Evolutionary conservation across 2,797 vertebrate genomes (phyloP), one percentile per base, ranked within the genome.

Genomic region (Sternotherus odoratus): DNA sequence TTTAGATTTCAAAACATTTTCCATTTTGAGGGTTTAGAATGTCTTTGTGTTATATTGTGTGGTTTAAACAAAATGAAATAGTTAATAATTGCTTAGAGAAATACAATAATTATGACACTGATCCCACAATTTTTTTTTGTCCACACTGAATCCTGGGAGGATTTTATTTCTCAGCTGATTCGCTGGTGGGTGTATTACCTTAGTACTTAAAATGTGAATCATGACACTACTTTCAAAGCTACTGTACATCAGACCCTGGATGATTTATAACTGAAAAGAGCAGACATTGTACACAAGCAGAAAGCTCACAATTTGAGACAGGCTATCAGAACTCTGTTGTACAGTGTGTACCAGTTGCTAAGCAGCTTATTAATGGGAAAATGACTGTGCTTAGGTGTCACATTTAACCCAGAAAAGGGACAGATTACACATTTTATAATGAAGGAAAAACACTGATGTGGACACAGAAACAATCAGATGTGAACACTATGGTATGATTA

Each of bases 151-250:
- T 1, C n/a, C 63, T 26, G 26, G 1, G 21, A 83, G 12, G 15
- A 30, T 8, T 72, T 11, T 8, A 8, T 8, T 85, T 90, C 80
- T 72, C 51, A 85, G 5, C 2, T 86, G 46, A 51, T 63, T 30
- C 10, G n/a, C 39, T 63, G 49, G 23, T 63, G 33, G 23, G 24
- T 60, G n/a, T n/a, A n/a, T 50, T 77, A 17, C 13, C 39, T 9
- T 30, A 56, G 17, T 50, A 74, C 77, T 75, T 82, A 56, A 83
- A 5, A 63, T 77, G 46, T 5, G 8, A 50, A 79, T 90, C 77
- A 19, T 77, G 36, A 85, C 82, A 77, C 4, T 85, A 83, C 33
- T 72, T 87, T 80, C 51, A 72, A 80, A 66, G 30, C 36, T 87
- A 36, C 23, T 56, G 33, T 57, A 51, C 49, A 69, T 12, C 9